phyloP scores from a whole-genome alignment of 1,140 invertebrate species.

The Aphelenchoides besseyi region DNA sequence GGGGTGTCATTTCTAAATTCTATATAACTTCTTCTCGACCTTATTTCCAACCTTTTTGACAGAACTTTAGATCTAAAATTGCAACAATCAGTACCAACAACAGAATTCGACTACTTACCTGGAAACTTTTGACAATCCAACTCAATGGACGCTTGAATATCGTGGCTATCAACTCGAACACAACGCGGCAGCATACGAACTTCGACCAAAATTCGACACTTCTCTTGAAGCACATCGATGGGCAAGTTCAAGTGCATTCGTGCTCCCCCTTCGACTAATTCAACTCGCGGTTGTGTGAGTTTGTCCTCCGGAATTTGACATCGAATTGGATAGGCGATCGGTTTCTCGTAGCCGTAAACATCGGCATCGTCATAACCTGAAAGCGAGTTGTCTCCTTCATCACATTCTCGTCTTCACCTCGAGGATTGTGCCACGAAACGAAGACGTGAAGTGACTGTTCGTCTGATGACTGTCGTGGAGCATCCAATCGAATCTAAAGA shows the following conservation, averaged over 20 bases:
- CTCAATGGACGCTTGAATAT: slow-evolving; percentile 46
- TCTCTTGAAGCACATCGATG: slow-evolving; percentile 42
- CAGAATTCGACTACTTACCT: too few relatives aligned
- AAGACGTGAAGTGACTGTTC: slow-evolving; percentile 41
- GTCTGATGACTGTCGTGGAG: slow-evolving; percentile 41
- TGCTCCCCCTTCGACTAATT: slow-evolving; percentile 48
- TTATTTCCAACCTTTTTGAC: slow-evolving; percentile 32
- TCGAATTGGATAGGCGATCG: slow-evolving; percentile 43
- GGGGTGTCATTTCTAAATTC: slow-evolving; percentile 30
- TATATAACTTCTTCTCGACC: neutral
- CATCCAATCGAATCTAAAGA: slow-evolving; percentile 44
- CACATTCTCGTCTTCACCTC: neutral
- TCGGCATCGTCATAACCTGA: slow-evolving; percentile 40
- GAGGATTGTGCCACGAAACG: slow-evolving; percentile 42
- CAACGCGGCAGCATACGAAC: slow-evolving; percentile 42
- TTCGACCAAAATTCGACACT: slow-evolving; percentile 44
- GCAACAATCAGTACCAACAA: too few relatives aligned
- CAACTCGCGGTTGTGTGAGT: slow-evolving; percentile 37
- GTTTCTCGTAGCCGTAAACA: slow-evolving; percentile 48
- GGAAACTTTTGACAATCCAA: slow-evolving; percentile 48
- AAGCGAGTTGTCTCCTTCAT: neutral
- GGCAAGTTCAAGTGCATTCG: slow-evolving; percentile 44
- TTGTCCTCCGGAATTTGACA: slow-evolving; percentile 42
- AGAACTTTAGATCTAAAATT: slow-evolving; percentile 35
- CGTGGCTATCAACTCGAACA: slow-evolving; percentile 45